Conservation (phyloP, 30 jellyfish, hydroid and myxozoan genomes). For the Turritopsis rubra region DNA sequence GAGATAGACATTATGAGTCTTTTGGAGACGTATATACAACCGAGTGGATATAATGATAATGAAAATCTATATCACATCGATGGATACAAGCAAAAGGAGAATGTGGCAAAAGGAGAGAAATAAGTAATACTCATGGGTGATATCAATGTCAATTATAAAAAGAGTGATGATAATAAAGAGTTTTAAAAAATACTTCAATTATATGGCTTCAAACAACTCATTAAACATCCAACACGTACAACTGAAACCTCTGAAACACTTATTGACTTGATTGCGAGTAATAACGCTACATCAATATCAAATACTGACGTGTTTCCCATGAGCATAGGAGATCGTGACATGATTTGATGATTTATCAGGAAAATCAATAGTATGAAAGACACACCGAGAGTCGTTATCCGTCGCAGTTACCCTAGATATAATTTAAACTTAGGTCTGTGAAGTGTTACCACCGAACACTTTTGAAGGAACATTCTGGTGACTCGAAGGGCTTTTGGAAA, state of each 20-base stretch:
- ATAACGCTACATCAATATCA: conserved; percentile 15
- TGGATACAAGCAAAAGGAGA: no score
- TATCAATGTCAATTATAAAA: conserved; percentile 50
- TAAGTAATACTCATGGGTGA: conserved; percentile 64
- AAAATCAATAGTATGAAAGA: conserved; percentile 43
- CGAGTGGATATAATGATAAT: no score
- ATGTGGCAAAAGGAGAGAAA: not conserved
- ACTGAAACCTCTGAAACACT: conserved; percentile 42
- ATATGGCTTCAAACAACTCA: conserved; percentile 31
- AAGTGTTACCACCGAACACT: no score
- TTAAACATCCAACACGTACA: conserved; percentile 35
- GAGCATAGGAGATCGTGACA: conserved; percentile 53
- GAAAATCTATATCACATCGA: no score
- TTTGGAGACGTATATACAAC: no score
- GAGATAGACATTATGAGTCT: no score
- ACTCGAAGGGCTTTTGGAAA: no score
- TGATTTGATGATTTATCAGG: conserved; percentile 47
- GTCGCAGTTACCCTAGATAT: conserved; percentile 53
- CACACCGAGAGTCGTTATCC: conserved; percentile 31
- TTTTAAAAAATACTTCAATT: conserved; percentile 17
- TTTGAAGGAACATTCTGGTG: no score
- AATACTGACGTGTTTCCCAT: conserved; percentile 59
- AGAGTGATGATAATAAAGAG: conserved; percentile 32
- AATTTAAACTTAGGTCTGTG: no score
- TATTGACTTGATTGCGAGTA: no score